A percentile compares a stretch with the other conserved stretches of the same genome.
These are phyloP conservation scores for Athripsodes cinereus DNA, from an alignment of 2,888 invertebrate species.

Conservation along the genomic window DNA sequence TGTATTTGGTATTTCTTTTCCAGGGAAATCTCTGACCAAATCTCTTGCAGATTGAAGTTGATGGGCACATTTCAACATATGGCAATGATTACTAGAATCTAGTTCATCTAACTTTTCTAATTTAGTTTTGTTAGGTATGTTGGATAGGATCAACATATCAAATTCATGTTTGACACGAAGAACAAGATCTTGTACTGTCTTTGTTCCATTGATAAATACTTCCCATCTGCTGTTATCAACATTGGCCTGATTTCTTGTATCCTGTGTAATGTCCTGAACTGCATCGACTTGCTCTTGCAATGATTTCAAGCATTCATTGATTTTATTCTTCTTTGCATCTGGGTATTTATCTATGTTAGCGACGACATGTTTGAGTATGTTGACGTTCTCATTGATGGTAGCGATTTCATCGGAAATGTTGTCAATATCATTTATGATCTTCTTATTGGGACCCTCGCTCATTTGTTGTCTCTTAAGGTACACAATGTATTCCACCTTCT, in stretches of 20 bases:
- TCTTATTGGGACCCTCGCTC: conserved; percentile 53
- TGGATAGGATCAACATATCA: conserved; percentile 53
- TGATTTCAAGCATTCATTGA: conserved; percentile 52
- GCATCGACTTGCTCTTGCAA: conserved; percentile 63
- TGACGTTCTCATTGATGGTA: conserved; percentile 60
- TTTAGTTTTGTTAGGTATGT: conserved; percentile 61
- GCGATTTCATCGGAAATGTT: conserved; percentile 60
- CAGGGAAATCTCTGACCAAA: conserved; percentile 63
- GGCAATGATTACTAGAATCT: conserved; percentile 59
- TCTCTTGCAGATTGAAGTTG: conserved; percentile 57
- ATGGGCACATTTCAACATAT: conserved; percentile 54
- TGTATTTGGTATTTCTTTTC: conserved; percentile 61
- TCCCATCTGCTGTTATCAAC: conserved; percentile 52
- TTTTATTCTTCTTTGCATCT: conserved; percentile 39
- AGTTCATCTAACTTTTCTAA: conserved; percentile 64
- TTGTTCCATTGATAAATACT: conserved; percentile 59
- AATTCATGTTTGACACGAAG: conserved; percentile 47
- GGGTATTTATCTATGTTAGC: conserved; percentile 34
- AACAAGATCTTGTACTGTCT: conserved; percentile 50
- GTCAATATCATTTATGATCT: conserved; percentile 53
- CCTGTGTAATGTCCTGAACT: conserved; percentile 60
- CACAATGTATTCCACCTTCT: conserved; percentile 77
- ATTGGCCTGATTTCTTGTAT: conserved; percentile 48
- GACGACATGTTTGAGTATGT: conserved; percentile 56
- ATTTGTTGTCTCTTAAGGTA: conserved; percentile 54